A percentile compares a stretch with the other conserved stretches of the same genome.
Conservation (phyloP, 2,113 vertebrate species). For the Oceanodroma tethys region DNA sequence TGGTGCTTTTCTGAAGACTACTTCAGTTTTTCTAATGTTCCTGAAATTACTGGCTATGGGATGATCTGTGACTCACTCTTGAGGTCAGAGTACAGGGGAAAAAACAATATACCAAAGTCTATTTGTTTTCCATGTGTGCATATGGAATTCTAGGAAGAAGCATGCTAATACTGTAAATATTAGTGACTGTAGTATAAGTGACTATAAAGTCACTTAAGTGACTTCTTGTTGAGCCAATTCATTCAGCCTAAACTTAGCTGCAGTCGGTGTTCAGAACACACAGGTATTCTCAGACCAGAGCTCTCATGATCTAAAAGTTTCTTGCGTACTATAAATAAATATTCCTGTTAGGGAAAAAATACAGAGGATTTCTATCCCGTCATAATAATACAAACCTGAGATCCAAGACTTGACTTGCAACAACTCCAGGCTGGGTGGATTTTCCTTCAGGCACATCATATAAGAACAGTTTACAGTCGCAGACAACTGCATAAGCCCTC, state of each 20-base stretch:
- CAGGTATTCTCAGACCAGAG: not conserved
- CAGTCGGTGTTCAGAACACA: not conserved
- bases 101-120: not conserved
- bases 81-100: not conserved
- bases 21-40: not conserved
- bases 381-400: slow-evolving; percentile 80
- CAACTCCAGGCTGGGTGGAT: slow-evolving; percentile 88
- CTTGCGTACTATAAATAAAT: not conserved
- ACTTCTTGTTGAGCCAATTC: not conserved
- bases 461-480: slow-evolving; percentile 94
- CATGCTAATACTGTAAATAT: not conserved
- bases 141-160: not conserved
- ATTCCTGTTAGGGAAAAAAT: not conserved
- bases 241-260: not conserved
- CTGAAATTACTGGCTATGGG: not conserved
- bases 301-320: not conserved
- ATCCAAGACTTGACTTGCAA: slow-evolving; percentile 91
- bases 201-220: not conserved
- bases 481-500: slow-evolving; percentile 91
- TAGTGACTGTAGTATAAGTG: not conserved
- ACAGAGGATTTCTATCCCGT: not conserved
- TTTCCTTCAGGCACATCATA: slow-evolving; percentile 95
- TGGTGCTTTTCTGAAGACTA: not conserved
- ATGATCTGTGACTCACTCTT: not conserved
- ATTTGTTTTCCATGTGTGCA: not conserved